Evolutionary conservation across 2,888 invertebrate genomes (phyloP).

Genomic region (Drosophila prostipennis): DNA sequence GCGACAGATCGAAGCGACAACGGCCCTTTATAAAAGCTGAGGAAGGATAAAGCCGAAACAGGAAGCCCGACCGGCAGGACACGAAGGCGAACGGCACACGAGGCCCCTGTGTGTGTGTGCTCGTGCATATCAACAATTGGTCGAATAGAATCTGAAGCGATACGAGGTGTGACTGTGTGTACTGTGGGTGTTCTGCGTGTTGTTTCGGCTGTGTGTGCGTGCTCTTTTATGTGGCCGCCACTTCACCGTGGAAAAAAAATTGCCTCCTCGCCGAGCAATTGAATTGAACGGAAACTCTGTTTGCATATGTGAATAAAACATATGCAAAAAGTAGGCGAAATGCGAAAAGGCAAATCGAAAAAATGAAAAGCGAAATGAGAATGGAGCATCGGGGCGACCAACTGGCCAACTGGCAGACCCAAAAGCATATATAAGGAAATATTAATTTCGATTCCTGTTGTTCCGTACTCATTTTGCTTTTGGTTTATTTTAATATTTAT

Average conservation of each 20-base stretch:
- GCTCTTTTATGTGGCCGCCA: slow-evolving; percentile 47
- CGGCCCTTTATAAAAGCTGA: slow-evolving; percentile 73
- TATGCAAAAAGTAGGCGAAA: slow-evolving; percentile 42
- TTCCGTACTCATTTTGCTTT: not conserved
- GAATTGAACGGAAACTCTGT: slow-evolving; percentile 76
- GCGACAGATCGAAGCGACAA: slow-evolving; percentile 77
- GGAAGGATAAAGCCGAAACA: slow-evolving; percentile 52
- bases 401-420: slow-evolving; percentile 13
- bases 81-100: slow-evolving; percentile 20
- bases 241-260: slow-evolving; percentile 53
- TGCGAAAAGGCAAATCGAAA: slow-evolving; percentile 20
- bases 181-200: not conserved
- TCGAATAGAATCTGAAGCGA: slow-evolving; percentile 59
- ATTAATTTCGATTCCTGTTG: slow-evolving; percentile 33
- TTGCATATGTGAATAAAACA: slow-evolving; percentile 79
- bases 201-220: not conserved
- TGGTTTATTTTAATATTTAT: slow-evolving; percentile 29
- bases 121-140: slow-evolving; percentile 79
- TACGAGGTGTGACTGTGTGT: slow-evolving; percentile 14
- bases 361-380: not conserved
- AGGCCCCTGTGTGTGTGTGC: slow-evolving; percentile 9
- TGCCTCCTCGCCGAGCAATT: slow-evolving; percentile 69
- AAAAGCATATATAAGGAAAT: slow-evolving; percentile 1
- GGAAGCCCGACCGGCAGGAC: slow-evolving; percentile 42
- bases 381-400: not conserved